A percentile compares a stretch with the other conserved stretches of the same genome.
These are phyloP conservation scores for Rachycentron canadum DNA, from an alignment of 2,797 vertebrate species.

Conservation along the genomic window DNA sequence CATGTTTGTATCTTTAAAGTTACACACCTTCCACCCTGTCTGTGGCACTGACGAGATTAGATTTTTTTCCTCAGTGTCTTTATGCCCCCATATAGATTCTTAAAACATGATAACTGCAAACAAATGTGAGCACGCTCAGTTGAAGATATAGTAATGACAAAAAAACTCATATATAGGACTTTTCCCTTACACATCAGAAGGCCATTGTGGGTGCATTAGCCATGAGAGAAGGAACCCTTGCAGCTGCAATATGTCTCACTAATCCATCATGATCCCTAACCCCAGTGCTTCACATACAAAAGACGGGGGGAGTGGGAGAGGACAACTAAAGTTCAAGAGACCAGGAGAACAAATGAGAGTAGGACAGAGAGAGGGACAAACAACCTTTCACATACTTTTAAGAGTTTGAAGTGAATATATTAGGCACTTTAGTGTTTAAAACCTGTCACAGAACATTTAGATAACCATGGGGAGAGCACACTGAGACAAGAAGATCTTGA, in stretches of 20 bases:
- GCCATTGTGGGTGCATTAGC: constrained; percentile 70
- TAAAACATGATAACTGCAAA: constrained; percentile 15
- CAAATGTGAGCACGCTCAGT: constrained; percentile 7
- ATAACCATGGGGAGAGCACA: constrained; percentile 36
- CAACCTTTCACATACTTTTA: constrained; percentile 76
- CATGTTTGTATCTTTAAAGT: constrained; percentile 11
- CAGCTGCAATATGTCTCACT: constrained; percentile 84
- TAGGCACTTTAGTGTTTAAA: constrained; percentile 52
- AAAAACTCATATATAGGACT: constrained; percentile 36
- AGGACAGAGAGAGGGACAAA: constrained; percentile 72
- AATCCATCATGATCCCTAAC: constrained; percentile 84
- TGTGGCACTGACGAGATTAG: background rate
- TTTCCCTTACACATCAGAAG: constrained; percentile 60
- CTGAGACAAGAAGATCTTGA: constrained; percentile 29
- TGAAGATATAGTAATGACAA: constrained; percentile 28
- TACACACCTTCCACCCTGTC: constrained; percentile 7
- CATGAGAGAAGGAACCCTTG: constrained; percentile 71
- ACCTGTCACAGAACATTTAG: constrained; percentile 44
- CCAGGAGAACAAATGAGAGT: constrained; percentile 74
- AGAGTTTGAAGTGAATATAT: constrained; percentile 57
- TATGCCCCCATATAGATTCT: background rate
- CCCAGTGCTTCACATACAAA: constrained; percentile 78
- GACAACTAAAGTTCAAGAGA: constrained; percentile 83
- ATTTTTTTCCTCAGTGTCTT: constrained; percentile 6
- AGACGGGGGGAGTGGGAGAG: constrained; percentile 79